These are phyloP conservation scores for Schlechtendalia chinensis DNA, from an alignment of 1,140 invertebrate species.

Conservation along the genomic window DNA sequence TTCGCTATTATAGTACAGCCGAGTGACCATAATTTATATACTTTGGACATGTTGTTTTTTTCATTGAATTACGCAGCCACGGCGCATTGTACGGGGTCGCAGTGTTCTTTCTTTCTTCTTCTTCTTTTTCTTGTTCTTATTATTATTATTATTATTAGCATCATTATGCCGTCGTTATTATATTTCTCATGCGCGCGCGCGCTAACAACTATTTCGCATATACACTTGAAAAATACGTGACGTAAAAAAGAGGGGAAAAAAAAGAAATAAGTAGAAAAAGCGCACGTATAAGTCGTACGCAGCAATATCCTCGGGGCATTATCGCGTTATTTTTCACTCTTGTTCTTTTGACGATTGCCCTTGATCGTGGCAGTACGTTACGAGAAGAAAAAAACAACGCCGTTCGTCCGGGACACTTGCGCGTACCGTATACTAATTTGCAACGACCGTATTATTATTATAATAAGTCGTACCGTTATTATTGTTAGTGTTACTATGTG, in stretches of 20 bases:
- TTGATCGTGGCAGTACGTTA: background rate
- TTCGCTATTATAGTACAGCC: no score
- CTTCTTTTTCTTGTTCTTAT: no score
- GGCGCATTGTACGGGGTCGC: no score
- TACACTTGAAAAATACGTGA: slow-evolving; percentile 13
- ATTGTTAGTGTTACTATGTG: background rate
- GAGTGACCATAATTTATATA: no score
- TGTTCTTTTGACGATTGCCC: background rate
- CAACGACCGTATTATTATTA: slow-evolving; percentile 1
- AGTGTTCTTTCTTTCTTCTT: no score
- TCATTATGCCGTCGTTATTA: background rate
- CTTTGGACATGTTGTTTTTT: no score
- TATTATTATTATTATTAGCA: slow-evolving; percentile 28
- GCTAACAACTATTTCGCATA: background rate
- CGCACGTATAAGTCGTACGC: slow-evolving; percentile 4
- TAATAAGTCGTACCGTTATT: background rate
- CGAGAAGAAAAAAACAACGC: background rate
- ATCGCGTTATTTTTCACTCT: slow-evolving; percentile 1
- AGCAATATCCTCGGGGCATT: slow-evolving; percentile 10
- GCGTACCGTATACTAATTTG: slow-evolving; percentile 17
- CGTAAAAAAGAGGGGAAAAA: background rate
- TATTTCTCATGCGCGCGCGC: background rate
- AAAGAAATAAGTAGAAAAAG: no score
- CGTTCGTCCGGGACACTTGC: background rate
- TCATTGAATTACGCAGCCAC: no score